Base-by-base conservation (phyloP, 1,140 invertebrate species). In the Sarcophaga bullata region DNA sequence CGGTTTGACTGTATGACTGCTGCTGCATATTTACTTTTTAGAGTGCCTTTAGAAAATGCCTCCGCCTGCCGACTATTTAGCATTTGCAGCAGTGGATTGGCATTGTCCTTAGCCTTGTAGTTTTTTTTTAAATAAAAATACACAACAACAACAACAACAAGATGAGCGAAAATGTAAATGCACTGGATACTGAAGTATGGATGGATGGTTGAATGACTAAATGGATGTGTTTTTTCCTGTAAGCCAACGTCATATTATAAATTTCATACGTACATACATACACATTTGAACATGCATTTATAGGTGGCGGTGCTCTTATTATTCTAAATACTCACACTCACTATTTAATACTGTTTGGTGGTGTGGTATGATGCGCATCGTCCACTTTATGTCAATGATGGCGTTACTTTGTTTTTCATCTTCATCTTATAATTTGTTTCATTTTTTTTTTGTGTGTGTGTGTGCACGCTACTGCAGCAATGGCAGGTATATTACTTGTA, bases 41-140 rank as follows among this genome's bases (percentile, higher is more conserved):
- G 13, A 58, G 54, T 58, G 54, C 54, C n/a, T 37, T 37, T 37
- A 37, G 25, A 58, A 6, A 58, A 58, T 68, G 62, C 62, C 62
- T 52, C 13, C 25, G 25, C 25, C 25, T 37, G 25, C 25, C 19
- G 62, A 68, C 62, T 68, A 68, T 68, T 68, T 78, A 50, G 48
- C 75, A 58, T 50, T 54, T 68, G 10, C 50, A 50, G 48, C 75
- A 58, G 25, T 54, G 78, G n/a, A 75, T 83, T 83, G 82, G 78
- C 37, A 75, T 75, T 83, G 82, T 83, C 82, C 80, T 83, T 83
- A 80, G 72, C 72, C 68, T 78, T 78, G 75, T 68, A 25, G 62
- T 68, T 68, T 37, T 37, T n/a, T 37, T 37, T 68, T 68, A 68
- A 58, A 68, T 68, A 25, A 19, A 19, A 68, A 68, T 6, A n/a